A percentile compares a stretch with the other conserved stretches of the same genome.
These are phyloP conservation scores for Himalopsyche kuldschensis DNA, from an alignment of 2,888 invertebrate genomes.

Conservation along the genomic window DNA sequence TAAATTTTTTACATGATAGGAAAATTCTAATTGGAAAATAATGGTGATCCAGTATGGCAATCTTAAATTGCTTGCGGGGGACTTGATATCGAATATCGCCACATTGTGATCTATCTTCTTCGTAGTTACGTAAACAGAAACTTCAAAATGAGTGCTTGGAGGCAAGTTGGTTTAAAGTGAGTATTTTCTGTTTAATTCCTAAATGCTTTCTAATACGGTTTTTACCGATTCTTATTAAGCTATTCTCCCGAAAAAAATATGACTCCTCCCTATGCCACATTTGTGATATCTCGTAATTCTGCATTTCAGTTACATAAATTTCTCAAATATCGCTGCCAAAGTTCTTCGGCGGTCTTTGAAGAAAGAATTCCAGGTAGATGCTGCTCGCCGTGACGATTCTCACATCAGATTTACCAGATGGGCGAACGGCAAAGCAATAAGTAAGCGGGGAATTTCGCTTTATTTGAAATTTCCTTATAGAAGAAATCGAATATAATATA, in stretches of 20 bases:
- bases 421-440: slow-evolving; percentile 84
- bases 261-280: not conserved
- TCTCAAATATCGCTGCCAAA: slow-evolving; percentile 90
- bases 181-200: slow-evolving; percentile 42
- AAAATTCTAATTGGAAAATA: too few relatives aligned
- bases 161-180: slow-evolving; percentile 83
- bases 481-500: too few relatives aligned
- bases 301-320: slow-evolving; percentile 86
- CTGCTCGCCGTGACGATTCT: slow-evolving; percentile 73
- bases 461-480: too few relatives aligned
- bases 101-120: not conserved
- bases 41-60: not conserved
- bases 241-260: not conserved
- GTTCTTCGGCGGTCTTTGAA: slow-evolving; percentile 81
- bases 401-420: slow-evolving; percentile 84
- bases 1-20: too few relatives aligned
- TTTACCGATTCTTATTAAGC: too few relatives aligned
- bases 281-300: not conserved
- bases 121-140: not conserved
- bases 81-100: not conserved
- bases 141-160: slow-evolving; percentile 76
- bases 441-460: slow-evolving; percentile 60
- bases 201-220: too few relatives aligned
- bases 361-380: slow-evolving; percentile 71
- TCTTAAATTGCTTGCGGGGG: not conserved